Conservation (phyloP, 2,888 invertebrate genomes). For the Orchestes rusci region DNA sequence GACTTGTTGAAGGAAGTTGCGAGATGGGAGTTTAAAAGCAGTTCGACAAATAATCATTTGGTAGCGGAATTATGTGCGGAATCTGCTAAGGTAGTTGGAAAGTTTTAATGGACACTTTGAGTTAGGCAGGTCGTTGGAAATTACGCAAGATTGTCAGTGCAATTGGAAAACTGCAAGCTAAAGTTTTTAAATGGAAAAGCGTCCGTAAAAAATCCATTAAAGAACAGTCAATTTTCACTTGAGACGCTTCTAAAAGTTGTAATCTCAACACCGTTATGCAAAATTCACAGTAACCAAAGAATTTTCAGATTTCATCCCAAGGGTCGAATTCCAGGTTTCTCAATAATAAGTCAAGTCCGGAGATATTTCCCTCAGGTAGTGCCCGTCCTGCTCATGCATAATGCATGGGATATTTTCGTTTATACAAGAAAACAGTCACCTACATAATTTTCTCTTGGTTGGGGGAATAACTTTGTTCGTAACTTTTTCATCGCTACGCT, state of each 20-base stretch:
- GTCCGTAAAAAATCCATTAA: too few species aligned
- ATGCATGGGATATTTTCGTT: conserved; percentile 44
- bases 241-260: too few species aligned
- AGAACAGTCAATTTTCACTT: too few species aligned
- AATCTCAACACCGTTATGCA: too few species aligned
- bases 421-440: conserved; percentile 41
- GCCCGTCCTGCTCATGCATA: conserved; percentile 39
- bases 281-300: too few species aligned
- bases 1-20: conserved; percentile 14
- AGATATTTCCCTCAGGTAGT: conserved; percentile 35
- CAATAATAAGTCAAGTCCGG: conserved; percentile 24
- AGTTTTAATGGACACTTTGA: too few species aligned
- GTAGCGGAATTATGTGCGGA: too few species aligned
- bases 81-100: too few species aligned
- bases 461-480: conserved; percentile 22
- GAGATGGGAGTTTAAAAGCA: conserved; percentile 12
- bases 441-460: conserved; percentile 39
- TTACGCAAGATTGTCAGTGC: too few species aligned
- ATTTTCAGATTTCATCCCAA: conserved; percentile 13
- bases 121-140: too few species aligned
- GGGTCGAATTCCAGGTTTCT: conserved; percentile 20
- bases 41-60: conserved; percentile 14
- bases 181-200: too few species aligned
- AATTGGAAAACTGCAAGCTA: too few species aligned
- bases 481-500: conserved; percentile 24